A percentile compares a stretch with the other conserved stretches of the same genome.
phyloP scores from a whole-genome alignment of 1,140 invertebrate genomes.

The Campoletis sonorensis region DNA sequence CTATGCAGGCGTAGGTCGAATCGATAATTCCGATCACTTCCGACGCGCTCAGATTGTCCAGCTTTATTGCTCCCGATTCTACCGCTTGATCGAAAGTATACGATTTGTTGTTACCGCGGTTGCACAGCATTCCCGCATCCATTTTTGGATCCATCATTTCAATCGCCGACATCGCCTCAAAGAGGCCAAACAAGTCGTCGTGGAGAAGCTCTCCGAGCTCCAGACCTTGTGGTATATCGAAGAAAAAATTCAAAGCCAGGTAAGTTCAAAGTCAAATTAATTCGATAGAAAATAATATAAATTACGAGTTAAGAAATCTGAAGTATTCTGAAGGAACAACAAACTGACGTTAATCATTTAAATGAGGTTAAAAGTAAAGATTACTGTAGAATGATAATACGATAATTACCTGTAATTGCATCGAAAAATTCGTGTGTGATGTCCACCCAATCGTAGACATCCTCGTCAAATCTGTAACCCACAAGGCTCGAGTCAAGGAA shows the following conservation, averaged over 20 bases:
- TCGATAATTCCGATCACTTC: constrained; percentile 95
- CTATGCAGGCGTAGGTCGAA: constrained; percentile 93
- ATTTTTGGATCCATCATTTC: constrained; percentile 99
- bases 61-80: constrained; percentile 86
- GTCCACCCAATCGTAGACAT: constrained; percentile 85
- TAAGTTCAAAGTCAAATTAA: too few relatives aligned
- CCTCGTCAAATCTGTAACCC: constrained; percentile 67
- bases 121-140: constrained; percentile 99
- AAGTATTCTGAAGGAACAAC: too few relatives aligned
- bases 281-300: too few relatives aligned
- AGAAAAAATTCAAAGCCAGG: background rate
- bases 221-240: constrained; percentile 80
- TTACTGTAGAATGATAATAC: too few relatives aligned
- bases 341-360: too few relatives aligned
- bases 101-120: constrained; percentile 88
- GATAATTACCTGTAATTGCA: constrained; percentile 82
- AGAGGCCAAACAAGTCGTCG: constrained; percentile 94
- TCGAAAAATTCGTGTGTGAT: constrained; percentile 87
- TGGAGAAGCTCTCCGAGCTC: constrained; percentile 92
- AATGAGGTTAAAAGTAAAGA: too few relatives aligned
- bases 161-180: constrained; percentile 99
- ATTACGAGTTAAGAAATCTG: too few relatives aligned
- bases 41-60: constrained; percentile 83
- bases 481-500: background rate
- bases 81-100: constrained; percentile 93